Evolutionary conservation across 2,113 vertebrate species (phyloP).

Genomic region (Microcebus lehilahytsara): DNA sequence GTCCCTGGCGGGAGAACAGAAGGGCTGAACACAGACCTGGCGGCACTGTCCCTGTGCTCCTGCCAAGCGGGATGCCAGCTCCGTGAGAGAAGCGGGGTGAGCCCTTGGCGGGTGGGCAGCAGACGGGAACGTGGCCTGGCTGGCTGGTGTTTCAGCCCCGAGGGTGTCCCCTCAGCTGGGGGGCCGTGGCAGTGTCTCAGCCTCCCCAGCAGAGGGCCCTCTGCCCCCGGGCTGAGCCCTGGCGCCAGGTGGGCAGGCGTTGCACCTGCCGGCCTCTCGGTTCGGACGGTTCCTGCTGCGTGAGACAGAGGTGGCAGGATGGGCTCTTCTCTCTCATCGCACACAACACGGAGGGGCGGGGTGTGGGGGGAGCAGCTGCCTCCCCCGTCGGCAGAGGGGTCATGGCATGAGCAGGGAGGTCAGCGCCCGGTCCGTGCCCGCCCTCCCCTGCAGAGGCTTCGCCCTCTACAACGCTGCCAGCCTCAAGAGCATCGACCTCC

Average conservation of each 20-base stretch:
- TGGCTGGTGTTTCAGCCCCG: not conserved
- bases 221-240: too few relatives aligned
- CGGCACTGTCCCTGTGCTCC: too few relatives aligned
- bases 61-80: too few relatives aligned
- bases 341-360: not conserved
- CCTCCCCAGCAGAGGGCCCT: too few relatives aligned
- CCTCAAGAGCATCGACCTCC: conserved; percentile 88
- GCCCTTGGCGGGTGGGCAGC: too few relatives aligned
- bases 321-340: not conserved
- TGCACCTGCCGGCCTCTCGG: too few relatives aligned
- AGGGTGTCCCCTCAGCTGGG: not conserved
- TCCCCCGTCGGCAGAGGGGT: not conserved
- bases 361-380: not conserved
- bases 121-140: too few relatives aligned
- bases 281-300: too few relatives aligned
- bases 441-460: conserved; percentile 86
- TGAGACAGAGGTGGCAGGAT: not conserved
- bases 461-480: conserved; percentile 92
- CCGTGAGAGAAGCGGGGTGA: too few relatives aligned
- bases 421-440: rapidly evolving
- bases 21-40: too few relatives aligned
- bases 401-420: too few relatives aligned
- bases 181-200: not conserved
- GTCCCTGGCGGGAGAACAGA: not conserved
- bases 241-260: too few relatives aligned